phyloP scores from a whole-genome alignment of 2,113 vertebrate genomes.

The Sphaerodactylus townsendi region DNA sequence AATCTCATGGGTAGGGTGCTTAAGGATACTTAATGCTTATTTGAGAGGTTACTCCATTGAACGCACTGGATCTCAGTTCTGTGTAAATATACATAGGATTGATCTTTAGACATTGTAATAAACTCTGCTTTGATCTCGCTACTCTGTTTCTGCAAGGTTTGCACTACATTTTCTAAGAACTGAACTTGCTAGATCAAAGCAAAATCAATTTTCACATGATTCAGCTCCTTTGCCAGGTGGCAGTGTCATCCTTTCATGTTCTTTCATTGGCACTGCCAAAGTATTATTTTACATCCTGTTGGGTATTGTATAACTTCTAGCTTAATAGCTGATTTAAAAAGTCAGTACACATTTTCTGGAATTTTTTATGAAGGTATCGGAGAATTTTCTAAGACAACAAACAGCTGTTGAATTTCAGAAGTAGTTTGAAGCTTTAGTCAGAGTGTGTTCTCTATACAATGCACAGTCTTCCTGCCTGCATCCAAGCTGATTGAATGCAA shows the following conservation, averaged over 20 bases:
- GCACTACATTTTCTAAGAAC: neutral
- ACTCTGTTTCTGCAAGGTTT: neutral
- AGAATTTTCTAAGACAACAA: neutral
- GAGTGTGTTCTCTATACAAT: neutral
- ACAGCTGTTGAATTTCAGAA: neutral
- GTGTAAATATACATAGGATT: neutral
- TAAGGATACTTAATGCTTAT: too few relatives aligned
- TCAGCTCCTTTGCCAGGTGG: neutral
- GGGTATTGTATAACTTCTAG: neutral
- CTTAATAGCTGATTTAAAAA: neutral
- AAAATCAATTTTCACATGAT: neutral
- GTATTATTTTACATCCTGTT: neutral
- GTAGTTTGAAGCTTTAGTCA: neutral
- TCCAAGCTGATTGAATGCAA: neutral
- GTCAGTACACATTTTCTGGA: neutral
- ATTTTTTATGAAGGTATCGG: neutral
- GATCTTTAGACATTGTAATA: neutral
- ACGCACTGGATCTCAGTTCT: too few relatives aligned
- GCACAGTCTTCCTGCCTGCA: neutral
- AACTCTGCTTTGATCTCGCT: neutral
- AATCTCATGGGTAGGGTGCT: too few relatives aligned
- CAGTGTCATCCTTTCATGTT: neutral
- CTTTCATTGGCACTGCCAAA: neutral
- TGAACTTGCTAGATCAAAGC: neutral
- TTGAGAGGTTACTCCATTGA: too few relatives aligned